A percentile compares a stretch with the other conserved stretches of the same genome.
Conservation (phyloP, 2,888 invertebrate species). For the Caenorhabditis imperialis region DNA sequence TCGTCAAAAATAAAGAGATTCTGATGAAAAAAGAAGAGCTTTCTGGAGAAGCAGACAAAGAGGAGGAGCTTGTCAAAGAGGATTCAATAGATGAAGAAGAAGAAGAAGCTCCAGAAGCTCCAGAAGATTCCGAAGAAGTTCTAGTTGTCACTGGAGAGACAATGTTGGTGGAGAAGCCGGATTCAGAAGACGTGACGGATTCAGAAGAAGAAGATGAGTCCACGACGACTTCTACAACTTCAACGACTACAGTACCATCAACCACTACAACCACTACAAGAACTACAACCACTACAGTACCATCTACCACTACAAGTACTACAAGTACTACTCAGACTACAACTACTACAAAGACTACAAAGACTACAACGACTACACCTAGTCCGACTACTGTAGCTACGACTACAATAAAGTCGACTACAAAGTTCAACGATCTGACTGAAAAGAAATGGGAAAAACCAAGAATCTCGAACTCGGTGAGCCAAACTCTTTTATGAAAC, state of each 20-base stretch:
- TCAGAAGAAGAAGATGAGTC: constrained; percentile 1
- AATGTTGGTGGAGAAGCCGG: constrained; percentile 13
- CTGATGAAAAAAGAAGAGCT: no score
- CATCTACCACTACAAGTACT: no score
- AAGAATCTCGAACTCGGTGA: constrained; percentile 13
- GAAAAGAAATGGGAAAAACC: no score
- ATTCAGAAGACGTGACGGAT: constrained; percentile 5
- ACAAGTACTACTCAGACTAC: no score
- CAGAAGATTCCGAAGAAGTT: constrained; percentile 6
- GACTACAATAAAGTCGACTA: not conserved
- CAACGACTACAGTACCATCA: constrained; percentile 4
- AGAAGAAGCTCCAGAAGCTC: constrained; percentile 7
- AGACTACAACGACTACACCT: no score
- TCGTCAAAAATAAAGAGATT: no score
- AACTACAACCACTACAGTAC: no score
- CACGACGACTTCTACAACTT: constrained; percentile 5
- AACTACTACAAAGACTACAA: no score
- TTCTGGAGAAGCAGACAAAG: no score
- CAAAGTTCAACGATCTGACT: no score
- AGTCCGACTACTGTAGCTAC: constrained; percentile 6
- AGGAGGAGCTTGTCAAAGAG: no score
- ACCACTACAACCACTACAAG: constrained; percentile 10
- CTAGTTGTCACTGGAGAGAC: constrained; percentile 30
- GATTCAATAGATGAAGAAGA: constrained; percentile 4
- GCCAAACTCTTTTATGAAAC: no score